phyloP scores from a whole-genome alignment of 2,113 vertebrate genomes.

The Stomatorhinus ivindoensis region DNA sequence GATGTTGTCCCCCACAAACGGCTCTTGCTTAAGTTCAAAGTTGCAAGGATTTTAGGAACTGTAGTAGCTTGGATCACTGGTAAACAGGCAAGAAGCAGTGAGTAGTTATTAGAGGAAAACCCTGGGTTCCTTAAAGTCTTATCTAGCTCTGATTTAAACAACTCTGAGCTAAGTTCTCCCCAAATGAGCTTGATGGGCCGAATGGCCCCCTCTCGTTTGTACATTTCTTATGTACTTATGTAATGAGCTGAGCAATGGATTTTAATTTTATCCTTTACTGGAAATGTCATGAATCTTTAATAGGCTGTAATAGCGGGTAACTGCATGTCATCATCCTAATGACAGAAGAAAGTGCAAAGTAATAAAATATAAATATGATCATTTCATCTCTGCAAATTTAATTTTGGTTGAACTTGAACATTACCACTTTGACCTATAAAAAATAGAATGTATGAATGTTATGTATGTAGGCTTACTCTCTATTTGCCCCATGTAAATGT shows the following conservation, averaged over 20 bases:
- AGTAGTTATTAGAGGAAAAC: no score
- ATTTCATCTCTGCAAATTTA: neutral
- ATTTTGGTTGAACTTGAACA: neutral
- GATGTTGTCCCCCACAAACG: no score
- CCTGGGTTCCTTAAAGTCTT: no score
- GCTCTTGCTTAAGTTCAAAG: no score
- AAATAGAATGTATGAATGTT: neutral
- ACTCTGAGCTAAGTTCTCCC: no score
- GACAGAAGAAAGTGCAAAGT: neutral
- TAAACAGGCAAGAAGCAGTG: no score
- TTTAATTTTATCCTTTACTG: neutral
- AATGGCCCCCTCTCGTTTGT: no score
- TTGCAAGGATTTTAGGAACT: no score
- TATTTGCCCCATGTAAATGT: neutral
- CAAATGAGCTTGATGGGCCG: no score
- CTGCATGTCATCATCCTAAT: neutral
- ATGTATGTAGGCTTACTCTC: neutral
- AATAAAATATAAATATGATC: neutral
- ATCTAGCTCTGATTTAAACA: no score
- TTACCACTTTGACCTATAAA: neutral
- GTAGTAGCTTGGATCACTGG: no score
- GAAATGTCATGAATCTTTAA: neutral
- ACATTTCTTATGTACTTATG: no score
- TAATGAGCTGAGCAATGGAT: neutral
- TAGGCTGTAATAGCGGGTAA: neutral